A percentile compares a stretch with the other conserved stretches of the same genome.
Conservation (phyloP, 2,888 invertebrate genomes). For the Meiosimyza decipiens region DNA sequence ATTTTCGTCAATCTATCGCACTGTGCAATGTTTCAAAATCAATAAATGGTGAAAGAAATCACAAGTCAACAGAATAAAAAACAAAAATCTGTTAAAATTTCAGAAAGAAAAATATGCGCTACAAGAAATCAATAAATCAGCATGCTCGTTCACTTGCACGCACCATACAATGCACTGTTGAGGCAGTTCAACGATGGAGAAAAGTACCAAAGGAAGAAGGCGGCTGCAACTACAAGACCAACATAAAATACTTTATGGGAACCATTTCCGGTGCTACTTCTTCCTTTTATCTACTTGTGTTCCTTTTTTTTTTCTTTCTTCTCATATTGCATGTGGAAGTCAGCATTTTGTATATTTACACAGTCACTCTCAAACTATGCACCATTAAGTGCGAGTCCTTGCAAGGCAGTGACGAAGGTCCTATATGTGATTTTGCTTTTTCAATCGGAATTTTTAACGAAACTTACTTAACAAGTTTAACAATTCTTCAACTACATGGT, state of each 20-base stretch:
- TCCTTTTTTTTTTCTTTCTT: neutral
- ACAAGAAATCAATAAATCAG: slow-evolving; percentile 61
- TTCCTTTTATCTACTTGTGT: neutral
- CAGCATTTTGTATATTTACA: neutral
- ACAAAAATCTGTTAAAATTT: slow-evolving; percentile 14
- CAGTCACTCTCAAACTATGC: slow-evolving; percentile 4
- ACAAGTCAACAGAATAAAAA: neutral
- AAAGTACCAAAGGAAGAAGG: neutral
- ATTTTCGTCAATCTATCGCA: no score
- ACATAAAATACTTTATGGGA: neutral
- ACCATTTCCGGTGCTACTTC: neutral
- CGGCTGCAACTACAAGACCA: neutral
- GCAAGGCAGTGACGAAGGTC: neutral
- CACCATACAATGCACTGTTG: neutral
- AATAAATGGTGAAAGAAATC: no score
- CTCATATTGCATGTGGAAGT: neutral
- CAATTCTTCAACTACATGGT: neutral
- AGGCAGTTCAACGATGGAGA: neutral
- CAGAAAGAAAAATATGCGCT: slow-evolving; percentile 57
- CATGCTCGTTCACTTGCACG: slow-evolving; percentile 40
- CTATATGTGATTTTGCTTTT: neutral
- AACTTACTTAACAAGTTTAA: neutral
- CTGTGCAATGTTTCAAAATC: no score
- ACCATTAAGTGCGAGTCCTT: neutral
- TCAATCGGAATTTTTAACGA: neutral